phyloP scores from a whole-genome alignment of 2,113 vertebrate genomes.

The human (Homo sapiens) region GRCh38 chr7:130664501-130665000 shows the following conservation, averaged over 20 bases:
- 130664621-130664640: neutral
- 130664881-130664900: neutral
- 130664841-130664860: neutral
- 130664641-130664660: slow-evolving; percentile 44
- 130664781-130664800: neutral
- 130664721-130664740: neutral
- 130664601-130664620: neutral
- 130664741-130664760: neutral
- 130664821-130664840: neutral
- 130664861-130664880: slow-evolving; percentile 7
- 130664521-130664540: slow-evolving; percentile 39
- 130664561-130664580: slow-evolving; percentile 32
- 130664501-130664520: neutral
- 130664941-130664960: too few species aligned
- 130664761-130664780: neutral
- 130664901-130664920: too few species aligned
- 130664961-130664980: too few species aligned
- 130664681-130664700: neutral
- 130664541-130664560: slow-evolving; percentile 25
- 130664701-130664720: neutral
- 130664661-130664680: neutral
- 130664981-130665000: too few species aligned
- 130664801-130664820: neutral
- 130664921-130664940: too few species aligned
- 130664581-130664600: slow-evolving; percentile 31